These are phyloP conservation scores for Molossus alvarezi DNA, from an alignment of 2,797 vertebrate genomes.

Conservation along the genomic window DNA sequence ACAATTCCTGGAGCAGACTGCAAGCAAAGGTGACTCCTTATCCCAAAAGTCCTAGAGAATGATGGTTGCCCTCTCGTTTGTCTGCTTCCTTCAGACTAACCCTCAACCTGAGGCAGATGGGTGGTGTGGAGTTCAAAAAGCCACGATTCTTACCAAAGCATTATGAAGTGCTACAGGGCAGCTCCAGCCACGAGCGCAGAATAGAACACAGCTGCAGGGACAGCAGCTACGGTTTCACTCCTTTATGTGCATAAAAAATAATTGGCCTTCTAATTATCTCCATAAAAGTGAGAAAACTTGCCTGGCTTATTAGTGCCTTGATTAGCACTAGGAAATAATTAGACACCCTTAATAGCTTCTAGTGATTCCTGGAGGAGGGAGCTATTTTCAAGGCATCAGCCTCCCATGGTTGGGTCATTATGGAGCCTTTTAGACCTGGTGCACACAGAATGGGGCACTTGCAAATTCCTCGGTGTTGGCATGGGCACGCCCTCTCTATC, in stretches of 20 bases:
- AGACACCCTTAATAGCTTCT: neutral
- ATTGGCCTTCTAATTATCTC: conserved; percentile 68
- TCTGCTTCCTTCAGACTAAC: neutral
- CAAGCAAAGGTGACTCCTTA: neutral
- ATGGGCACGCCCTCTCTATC: neutral
- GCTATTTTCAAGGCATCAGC: conserved; percentile 23
- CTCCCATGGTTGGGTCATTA: neutral
- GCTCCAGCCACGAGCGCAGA: neutral
- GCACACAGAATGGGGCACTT: neutral
- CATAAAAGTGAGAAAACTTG: conserved; percentile 65
- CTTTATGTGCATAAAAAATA: conserved; percentile 47
- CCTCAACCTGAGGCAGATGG: neutral
- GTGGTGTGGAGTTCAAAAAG: neutral
- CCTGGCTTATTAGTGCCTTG: neutral
- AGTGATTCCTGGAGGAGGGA: conserved; percentile 36
- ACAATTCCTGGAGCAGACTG: neutral
- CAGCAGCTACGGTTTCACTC: neutral
- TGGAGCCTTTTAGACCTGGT: neutral
- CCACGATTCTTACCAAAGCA: neutral
- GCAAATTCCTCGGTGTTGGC: neutral
- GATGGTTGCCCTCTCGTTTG: neutral
- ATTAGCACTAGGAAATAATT: neutral
- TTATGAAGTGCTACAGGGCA: neutral
- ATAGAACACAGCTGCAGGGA: conserved; percentile 36
- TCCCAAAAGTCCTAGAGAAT: neutral